phyloP scores from a whole-genome alignment of 2,888 invertebrate genomes.

The Andrena minutula region DNA sequence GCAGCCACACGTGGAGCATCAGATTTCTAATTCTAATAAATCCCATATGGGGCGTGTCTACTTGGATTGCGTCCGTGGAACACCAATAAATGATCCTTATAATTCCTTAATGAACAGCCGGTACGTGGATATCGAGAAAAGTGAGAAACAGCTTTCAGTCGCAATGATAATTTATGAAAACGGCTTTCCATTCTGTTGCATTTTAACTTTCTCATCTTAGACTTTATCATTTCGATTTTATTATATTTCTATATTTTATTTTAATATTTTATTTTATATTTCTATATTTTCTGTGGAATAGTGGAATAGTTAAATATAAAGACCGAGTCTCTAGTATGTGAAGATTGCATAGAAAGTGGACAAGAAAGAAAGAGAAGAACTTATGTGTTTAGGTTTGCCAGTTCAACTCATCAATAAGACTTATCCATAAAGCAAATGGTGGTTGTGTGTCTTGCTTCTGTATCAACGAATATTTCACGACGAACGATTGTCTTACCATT shows the following conservation, averaged over 20 bases:
- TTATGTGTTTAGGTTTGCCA: too few species aligned
- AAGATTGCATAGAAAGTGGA: too few species aligned
- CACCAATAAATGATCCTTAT: conserved; percentile 63
- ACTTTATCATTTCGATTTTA: neutral
- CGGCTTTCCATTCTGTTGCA: neutral
- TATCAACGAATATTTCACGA: too few species aligned
- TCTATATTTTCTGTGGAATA: neutral
- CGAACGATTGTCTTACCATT: too few species aligned
- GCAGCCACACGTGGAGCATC: conserved; percentile 70
- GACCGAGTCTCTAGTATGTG: too few species aligned
- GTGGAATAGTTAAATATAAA: too few species aligned
- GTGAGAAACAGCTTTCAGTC: neutral
- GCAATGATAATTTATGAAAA: neutral
- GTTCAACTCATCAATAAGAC: too few species aligned
- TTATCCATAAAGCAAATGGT: too few species aligned
- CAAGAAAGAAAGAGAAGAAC: too few species aligned
- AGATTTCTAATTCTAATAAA: conserved; percentile 83
- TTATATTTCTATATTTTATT: neutral
- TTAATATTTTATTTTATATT: neutral
- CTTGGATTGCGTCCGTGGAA: conserved; percentile 67
- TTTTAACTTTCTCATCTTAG: neutral
- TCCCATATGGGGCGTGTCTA: conserved; percentile 71
- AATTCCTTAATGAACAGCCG: conserved; percentile 71
- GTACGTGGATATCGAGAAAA: conserved; percentile 56
- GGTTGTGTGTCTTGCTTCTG: too few species aligned